phyloP scores from a whole-genome alignment of 2,797 vertebrate genomes.

The Triplophysa yarkandensis region DNA sequence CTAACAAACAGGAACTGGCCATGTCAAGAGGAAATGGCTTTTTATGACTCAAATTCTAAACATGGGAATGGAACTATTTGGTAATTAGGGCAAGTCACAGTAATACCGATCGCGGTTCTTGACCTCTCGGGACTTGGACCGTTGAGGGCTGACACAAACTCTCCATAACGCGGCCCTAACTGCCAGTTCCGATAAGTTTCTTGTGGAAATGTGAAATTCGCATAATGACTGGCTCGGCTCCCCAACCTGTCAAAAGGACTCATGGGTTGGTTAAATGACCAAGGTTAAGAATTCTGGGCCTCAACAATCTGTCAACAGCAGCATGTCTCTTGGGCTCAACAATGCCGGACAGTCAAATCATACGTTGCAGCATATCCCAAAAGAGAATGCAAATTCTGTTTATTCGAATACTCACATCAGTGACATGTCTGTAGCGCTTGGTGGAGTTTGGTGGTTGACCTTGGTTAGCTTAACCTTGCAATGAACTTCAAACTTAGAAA shows the following conservation, averaged over 20 bases:
- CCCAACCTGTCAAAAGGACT: slow-evolving; percentile 52
- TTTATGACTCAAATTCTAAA: slow-evolving; percentile 72
- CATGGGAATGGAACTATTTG: slow-evolving; percentile 72
- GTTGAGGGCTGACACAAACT: slow-evolving; percentile 57
- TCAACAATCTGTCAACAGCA: slow-evolving; percentile 64
- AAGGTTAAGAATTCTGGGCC: slow-evolving; percentile 56
- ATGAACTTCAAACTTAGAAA: slow-evolving; percentile 55
- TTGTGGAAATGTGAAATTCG: slow-evolving; percentile 52
- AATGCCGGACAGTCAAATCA: slow-evolving; percentile 56
- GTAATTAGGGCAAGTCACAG: slow-evolving; percentile 69
- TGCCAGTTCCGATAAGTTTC: slow-evolving; percentile 56
- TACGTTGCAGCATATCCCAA: slow-evolving; percentile 54
- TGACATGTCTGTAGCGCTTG: slow-evolving; percentile 49
- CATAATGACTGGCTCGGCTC: slow-evolving; percentile 51
- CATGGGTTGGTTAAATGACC: slow-evolving; percentile 48
- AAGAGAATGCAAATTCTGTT: slow-evolving; percentile 66
- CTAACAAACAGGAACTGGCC: slow-evolving; percentile 65
- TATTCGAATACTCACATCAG: slow-evolving; percentile 61
- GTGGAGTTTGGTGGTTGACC: slow-evolving; percentile 63
- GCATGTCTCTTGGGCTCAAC: slow-evolving; percentile 56
- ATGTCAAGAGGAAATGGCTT: slow-evolving; percentile 71
- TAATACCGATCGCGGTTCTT: slow-evolving; percentile 57
- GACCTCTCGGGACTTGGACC: slow-evolving; percentile 47
- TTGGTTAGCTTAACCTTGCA: slow-evolving; percentile 50
- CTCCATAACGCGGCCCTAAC: slow-evolving; percentile 50